Percentiles rank a stretch among this genome's conserved stretches.
These are phyloP conservation scores for Hippocampus comes DNA, from an alignment of 2,113 vertebrate species.

Conservation along the genomic window DNA sequence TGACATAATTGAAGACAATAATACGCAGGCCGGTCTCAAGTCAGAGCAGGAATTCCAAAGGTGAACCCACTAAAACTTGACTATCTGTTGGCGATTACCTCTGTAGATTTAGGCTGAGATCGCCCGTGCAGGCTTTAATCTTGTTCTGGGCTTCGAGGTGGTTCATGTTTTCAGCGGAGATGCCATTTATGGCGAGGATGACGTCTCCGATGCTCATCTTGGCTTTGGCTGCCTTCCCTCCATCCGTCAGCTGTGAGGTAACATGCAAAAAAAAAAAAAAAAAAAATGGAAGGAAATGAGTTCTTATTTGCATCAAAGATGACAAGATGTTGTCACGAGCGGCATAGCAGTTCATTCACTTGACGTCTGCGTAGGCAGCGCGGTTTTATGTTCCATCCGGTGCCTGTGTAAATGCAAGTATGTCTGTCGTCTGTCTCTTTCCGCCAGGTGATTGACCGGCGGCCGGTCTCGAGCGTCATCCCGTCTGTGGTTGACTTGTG, in stretches of 20 bases:
- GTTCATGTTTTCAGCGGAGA: slow-evolving; percentile 87
- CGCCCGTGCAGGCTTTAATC: slow-evolving; percentile 87
- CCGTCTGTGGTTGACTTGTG: not conserved
- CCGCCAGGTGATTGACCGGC: not conserved
- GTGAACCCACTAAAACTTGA: not conserved
- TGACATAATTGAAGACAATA: not conserved
- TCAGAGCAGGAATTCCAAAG: not conserved
- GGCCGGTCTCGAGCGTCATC: not conserved
- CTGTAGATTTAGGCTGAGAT: slow-evolving; percentile 87
- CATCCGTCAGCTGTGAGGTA: slow-evolving; percentile 84
- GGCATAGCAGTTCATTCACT: too few relatives aligned
- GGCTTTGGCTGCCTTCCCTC: slow-evolving; percentile 87
- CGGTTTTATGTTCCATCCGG: too few relatives aligned
- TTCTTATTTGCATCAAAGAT: not conserved
- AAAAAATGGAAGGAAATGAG: not conserved
- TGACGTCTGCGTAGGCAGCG: too few relatives aligned
- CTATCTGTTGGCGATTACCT: slow-evolving; percentile 74
- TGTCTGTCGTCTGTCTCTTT: not conserved
- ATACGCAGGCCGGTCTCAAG: not conserved
- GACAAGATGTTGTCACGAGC: not conserved
- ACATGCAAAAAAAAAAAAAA: slow-evolving; percentile 20
- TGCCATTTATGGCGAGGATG: slow-evolving; percentile 89
- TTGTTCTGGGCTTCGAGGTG: slow-evolving; percentile 98
- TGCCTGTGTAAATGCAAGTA: not conserved
- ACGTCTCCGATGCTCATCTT: slow-evolving; percentile 87